Base-by-base conservation (phyloP, 2,797 vertebrate genomes). In the Natrix natrix region DNA sequence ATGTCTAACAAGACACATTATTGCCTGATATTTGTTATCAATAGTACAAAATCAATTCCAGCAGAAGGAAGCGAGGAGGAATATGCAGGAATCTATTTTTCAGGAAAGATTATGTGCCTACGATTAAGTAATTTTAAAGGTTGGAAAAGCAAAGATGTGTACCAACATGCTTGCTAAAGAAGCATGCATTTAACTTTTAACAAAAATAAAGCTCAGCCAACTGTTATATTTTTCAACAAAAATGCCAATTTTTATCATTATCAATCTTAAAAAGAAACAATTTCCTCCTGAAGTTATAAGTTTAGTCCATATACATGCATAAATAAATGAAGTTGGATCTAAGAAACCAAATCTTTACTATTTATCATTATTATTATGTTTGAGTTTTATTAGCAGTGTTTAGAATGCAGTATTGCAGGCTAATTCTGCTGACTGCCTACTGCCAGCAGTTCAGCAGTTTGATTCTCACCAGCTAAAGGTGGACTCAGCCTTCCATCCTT, bases 1-100 rank as follows among this genome's bases (percentile, higher is more conserved):
- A 93, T 97, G 92, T 95, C 96, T 97, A 97, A 96, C 94, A 95
- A 97, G 96, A 96, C 97, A 96, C 96, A 96, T 95, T 96, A 95
- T 83, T 96, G 96, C 96, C 95, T 97, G 97, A 97, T 97, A 97
- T 97, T 97, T 96, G 96, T 97, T 97, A 98, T 96, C 97, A 97
- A 95, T 95, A 54, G 87, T 94, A 95, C 94, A 89, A 95, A 97
- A 95, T 96, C 93, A 94, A 95, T 95, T 95, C 95, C 95, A 97
- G 96, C 93, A 94, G 96, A 94, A 96, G 94, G 94, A 97, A 97
- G 96, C 93, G 94, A 94, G 95, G 96, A 96, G 91, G 96, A 96
- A 96, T 95, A 96, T 96, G 78, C 94, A 95, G 95, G 95, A 97
- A 95, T 95, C 92, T 95, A 95, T 94, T 95, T 95, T 88, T 96